These are phyloP conservation scores for Triops longicaudatus DNA, from an alignment of 1,140 invertebrate genomes.

Conservation along the genomic window DNA sequence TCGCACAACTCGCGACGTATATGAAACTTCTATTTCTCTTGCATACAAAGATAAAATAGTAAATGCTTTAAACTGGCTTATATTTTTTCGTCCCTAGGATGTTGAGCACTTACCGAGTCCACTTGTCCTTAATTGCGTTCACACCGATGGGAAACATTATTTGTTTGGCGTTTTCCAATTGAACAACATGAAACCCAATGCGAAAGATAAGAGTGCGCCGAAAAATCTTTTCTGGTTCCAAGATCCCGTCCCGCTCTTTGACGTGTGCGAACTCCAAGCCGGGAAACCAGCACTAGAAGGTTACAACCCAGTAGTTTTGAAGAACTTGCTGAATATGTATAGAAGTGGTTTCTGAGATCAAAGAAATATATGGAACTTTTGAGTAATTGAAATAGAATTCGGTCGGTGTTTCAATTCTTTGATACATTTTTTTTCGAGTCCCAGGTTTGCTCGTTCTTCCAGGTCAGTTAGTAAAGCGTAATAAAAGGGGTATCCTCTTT, in stretches of 20 bases:
- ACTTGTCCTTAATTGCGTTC: constrained; percentile 68
- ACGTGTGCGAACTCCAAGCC: constrained; percentile 50
- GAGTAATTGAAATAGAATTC: not conserved
- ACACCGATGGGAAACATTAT: constrained; percentile 61
- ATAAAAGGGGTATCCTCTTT: not conserved
- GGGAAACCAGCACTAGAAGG: constrained; percentile 56
- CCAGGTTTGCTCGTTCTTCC: not conserved
- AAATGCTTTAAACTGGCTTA: constrained; percentile 13
- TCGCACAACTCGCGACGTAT: not conserved
- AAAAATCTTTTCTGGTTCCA: constrained; percentile 73
- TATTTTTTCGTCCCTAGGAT: constrained; percentile 42
- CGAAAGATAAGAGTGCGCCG: constrained; percentile 40
- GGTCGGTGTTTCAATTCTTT: not conserved
- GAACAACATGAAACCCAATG: constrained; percentile 45
- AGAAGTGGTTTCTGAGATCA: constrained; percentile 42
- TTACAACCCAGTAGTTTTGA: constrained; percentile 69
- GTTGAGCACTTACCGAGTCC: constrained; percentile 60
- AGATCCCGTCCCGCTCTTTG: constrained; percentile 55
- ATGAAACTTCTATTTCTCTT: not conserved
- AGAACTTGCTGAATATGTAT: constrained; percentile 67
- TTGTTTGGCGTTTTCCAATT: constrained; percentile 75
- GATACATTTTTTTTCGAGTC: not conserved
- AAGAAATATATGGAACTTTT: not conserved
- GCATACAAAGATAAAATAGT: not conserved
- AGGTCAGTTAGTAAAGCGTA: too few relatives aligned